Evolutionary conservation across 2,797 vertebrate genomes (phyloP).

Genomic region (Muscicapa comitata): DNA sequence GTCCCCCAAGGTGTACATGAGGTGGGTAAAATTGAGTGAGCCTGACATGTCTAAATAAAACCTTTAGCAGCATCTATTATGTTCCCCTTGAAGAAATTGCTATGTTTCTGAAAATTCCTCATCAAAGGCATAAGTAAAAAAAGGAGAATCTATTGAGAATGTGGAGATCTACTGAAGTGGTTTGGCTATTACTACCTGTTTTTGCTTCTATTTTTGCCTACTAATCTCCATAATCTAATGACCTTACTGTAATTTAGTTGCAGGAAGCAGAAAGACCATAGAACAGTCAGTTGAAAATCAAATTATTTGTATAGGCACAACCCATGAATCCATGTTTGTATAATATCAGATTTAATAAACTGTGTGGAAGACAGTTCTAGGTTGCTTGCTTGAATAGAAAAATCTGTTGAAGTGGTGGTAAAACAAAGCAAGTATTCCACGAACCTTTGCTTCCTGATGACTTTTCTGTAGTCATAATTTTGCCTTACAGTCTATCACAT

Average conservation of each 20-base stretch:
- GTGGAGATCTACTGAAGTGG: not conserved
- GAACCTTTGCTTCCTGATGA: not conserved
- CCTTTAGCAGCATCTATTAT: not conserved
- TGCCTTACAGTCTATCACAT: not conserved
- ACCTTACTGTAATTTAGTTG: not conserved
- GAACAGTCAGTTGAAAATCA: constrained; percentile 17
- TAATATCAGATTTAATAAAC: not conserved
- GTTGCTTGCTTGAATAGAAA: not conserved
- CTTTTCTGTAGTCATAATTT: not conserved
- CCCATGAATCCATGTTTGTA: not conserved
- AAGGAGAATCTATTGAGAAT: not conserved
- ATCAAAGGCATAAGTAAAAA: not conserved
- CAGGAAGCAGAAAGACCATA: constrained; percentile 19
- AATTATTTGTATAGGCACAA: not conserved
- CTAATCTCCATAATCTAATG: not conserved
- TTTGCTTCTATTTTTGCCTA: not conserved
- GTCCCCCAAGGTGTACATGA: not conserved
- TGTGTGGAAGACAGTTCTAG: not conserved
- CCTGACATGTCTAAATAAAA: not conserved
- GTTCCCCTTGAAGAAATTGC: not conserved
- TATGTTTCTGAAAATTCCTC: not conserved
- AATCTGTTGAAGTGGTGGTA: not conserved
- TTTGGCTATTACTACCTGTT: not conserved
- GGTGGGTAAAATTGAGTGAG: not conserved
- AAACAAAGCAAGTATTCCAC: not conserved